These are phyloP conservation scores for Semotilus atromaculatus DNA, from an alignment of 2,797 vertebrate genomes.

Conservation along the genomic window DNA sequence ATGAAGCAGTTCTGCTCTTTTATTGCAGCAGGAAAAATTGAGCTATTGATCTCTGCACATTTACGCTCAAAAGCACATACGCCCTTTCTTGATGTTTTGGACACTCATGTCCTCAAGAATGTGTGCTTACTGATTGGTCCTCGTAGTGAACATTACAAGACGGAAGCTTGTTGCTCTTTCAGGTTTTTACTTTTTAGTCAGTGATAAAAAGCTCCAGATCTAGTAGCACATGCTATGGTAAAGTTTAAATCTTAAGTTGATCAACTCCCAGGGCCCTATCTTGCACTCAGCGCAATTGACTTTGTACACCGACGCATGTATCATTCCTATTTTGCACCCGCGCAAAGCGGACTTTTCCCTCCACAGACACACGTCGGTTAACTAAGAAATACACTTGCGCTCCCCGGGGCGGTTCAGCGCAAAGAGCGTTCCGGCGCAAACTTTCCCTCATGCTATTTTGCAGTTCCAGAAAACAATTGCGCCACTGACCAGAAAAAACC, in stretches of 20 bases:
- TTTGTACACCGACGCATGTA: no score
- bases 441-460: no score
- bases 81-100: constrained; percentile 8
- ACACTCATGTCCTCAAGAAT: constrained; percentile 22
- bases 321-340: no score
- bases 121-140: background rate
- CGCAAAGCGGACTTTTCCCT: no score
- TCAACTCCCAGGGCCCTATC: background rate
- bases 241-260: background rate
- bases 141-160: background rate
- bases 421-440: no score
- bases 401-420: no score
- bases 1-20: background rate
- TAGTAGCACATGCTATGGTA: background rate
- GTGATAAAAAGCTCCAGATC: background rate
- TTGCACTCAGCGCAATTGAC: no score
- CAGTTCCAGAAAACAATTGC: no score
- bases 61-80: background rate
- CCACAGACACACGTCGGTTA: no score
- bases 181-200: background rate
- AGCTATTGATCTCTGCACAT: constrained; percentile 25
- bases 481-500: no score
- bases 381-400: no score
- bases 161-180: background rate
- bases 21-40: constrained; percentile 2